Percentiles rank a stretch among this genome's conserved stretches.
Evolutionary conservation across 92 coral and sea anemone genomes (phyloP).

Genomic region (Chrysogorgia sp.): DNA sequence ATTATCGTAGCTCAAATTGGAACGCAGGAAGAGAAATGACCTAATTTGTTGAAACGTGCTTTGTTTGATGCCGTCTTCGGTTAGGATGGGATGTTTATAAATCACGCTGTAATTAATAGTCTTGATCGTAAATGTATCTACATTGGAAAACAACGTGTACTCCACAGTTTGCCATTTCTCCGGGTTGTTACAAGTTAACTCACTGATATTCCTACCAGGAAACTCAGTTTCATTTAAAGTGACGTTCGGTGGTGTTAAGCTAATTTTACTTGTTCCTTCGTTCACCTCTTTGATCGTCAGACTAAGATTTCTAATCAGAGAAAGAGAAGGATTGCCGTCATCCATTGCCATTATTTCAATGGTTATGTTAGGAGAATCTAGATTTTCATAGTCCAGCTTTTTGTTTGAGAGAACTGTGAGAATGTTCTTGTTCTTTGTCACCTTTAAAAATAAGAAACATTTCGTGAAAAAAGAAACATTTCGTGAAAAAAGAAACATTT

Average conservation of each 20-base stretch:
- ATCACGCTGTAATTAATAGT: conserved; percentile 46
- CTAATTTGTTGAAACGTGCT: neutral
- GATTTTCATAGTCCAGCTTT: conserved; percentile 73
- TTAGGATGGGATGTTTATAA: conserved; percentile 26
- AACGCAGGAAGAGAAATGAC: conserved; percentile 55
- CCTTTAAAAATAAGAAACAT: conserved; percentile 60
- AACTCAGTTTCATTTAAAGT: conserved; percentile 69
- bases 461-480: no score
- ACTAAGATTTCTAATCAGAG: conserved; percentile 53
- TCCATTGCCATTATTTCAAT: conserved; percentile 78
- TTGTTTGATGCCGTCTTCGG: conserved; percentile 7
- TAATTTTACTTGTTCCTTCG: conserved; percentile 71
- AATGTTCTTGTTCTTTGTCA: conserved; percentile 39
- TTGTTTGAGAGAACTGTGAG: conserved; percentile 72
- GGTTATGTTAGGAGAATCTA: conserved; percentile 55
- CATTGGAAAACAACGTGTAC: conserved; percentile 62
- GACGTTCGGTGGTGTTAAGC: conserved; percentile 55
- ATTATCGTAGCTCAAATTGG: conserved; percentile 68
- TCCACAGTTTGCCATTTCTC: conserved; percentile 66
- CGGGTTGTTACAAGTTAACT: conserved; percentile 71
- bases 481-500: no score
- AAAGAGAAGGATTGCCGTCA: conserved; percentile 64
- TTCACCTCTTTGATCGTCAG: conserved; percentile 70
- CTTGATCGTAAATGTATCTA: conserved; percentile 57
- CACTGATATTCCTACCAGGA: conserved; percentile 71